Evolutionary conservation across 2,888 invertebrate species (phyloP).

Genomic region (Agrypnus murinus): DNA sequence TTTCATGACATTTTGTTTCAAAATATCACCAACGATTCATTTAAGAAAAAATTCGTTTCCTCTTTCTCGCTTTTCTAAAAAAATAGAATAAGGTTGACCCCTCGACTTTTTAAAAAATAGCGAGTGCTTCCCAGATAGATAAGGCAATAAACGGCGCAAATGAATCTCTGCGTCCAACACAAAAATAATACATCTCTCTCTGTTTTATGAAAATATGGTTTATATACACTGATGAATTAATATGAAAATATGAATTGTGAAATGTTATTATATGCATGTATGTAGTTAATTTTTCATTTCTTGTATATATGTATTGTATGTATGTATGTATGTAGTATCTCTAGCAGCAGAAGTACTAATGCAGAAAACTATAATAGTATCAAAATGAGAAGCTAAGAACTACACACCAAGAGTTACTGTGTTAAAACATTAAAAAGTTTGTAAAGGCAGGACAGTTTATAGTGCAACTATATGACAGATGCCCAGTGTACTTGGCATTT

Average conservation of each 20-base stretch:
- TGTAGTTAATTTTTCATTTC: slow-evolving; percentile 40
- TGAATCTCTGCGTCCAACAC: slow-evolving; percentile 64
- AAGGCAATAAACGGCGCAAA: slow-evolving; percentile 68
- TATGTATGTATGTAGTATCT: slow-evolving; percentile 51
- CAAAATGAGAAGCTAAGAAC: slow-evolving; percentile 70
- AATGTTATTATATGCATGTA: slow-evolving; percentile 59
- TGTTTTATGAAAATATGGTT: slow-evolving; percentile 69
- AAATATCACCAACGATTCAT: not conserved
- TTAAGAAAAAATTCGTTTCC: not conserved
- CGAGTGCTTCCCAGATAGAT: slow-evolving; percentile 64
- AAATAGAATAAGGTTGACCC: slow-evolving; percentile 48
- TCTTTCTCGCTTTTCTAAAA: slow-evolving; percentile 14
- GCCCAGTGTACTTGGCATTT: slow-evolving; percentile 63
- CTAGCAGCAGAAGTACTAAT: slow-evolving; percentile 58
- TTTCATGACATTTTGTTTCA: slow-evolving; percentile 10
- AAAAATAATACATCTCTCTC: slow-evolving; percentile 71
- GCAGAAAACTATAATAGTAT: slow-evolving; percentile 68
- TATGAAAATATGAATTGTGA: slow-evolving; percentile 60
- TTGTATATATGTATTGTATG: slow-evolving; percentile 46
- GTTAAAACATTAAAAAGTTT: slow-evolving; percentile 53
- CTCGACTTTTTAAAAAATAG: slow-evolving; percentile 60
- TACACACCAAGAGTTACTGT: slow-evolving; percentile 67
- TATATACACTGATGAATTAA: slow-evolving; percentile 66
- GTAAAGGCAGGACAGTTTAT: slow-evolving; percentile 69
- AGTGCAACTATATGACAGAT: slow-evolving; percentile 65